A percentile compares a stretch with the other conserved stretches of the same genome.
These are phyloP conservation scores for Scaptomyza pallida DNA, from an alignment of 1,140 invertebrate species.

Conservation along the genomic window DNA sequence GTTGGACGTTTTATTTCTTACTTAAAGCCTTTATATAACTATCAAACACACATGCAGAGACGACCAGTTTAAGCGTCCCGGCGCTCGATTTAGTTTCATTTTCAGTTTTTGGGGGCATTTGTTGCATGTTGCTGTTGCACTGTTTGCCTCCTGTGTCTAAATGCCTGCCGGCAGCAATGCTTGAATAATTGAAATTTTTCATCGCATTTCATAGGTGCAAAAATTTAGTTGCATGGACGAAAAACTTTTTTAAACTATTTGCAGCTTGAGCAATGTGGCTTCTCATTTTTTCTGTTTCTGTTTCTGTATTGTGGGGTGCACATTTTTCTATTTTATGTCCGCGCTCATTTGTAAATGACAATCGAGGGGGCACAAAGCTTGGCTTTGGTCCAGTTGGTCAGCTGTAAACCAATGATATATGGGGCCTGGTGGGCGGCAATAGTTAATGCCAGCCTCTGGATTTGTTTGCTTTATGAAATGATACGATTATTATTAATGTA, in stretches of 20 bases:
- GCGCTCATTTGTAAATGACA: conserved; percentile 53
- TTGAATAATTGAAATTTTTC: conserved; percentile 73
- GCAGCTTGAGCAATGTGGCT: conserved; percentile 38
- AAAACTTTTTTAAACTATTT: conserved; percentile 15
- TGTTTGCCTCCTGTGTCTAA: not conserved
- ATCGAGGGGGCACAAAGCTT: not conserved
- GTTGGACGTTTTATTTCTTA: conserved; percentile 76
- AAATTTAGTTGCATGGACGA: conserved; percentile 35
- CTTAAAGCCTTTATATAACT: conserved; percentile 74
- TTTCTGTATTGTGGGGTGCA: conserved; percentile 15
- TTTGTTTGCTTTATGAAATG: not conserved
- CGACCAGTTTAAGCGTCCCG: conserved; percentile 28
- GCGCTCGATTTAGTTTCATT: conserved; percentile 7
- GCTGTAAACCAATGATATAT: conserved; percentile 12
- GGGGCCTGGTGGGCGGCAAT: conserved; percentile 18
- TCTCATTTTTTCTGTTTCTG: conserved; percentile 8
- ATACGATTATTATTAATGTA: conserved; percentile 3
- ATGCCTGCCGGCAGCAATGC: conserved; percentile 20
- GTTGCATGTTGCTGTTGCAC: conserved; percentile 22
- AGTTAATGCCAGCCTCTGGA: conserved; percentile 2
- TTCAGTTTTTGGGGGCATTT: conserved; percentile 4
- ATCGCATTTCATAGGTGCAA: conserved; percentile 57
- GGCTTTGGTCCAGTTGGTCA: conserved; percentile 7
- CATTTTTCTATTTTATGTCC: conserved; percentile 35
- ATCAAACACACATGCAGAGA: conserved; percentile 61